Conservation (phyloP, 2,797 vertebrate species). For the Melanotaenia pygmaea region DNA sequence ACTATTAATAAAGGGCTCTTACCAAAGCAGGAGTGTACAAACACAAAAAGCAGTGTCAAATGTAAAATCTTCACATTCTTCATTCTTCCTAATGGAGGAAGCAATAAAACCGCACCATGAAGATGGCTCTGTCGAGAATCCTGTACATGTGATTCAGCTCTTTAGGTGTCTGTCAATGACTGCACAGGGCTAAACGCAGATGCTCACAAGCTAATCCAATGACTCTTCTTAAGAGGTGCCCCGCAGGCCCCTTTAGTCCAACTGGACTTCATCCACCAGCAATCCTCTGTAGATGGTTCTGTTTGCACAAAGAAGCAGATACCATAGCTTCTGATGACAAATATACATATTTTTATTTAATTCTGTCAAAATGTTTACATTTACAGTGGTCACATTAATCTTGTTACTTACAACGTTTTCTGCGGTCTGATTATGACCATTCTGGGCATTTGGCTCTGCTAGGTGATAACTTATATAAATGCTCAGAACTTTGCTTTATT, state of each 20-base stretch:
- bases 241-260: conserved; percentile 45
- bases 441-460: neutral
- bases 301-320: conserved; percentile 1
- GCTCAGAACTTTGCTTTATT: neutral
- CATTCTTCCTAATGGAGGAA: conserved; percentile 82
- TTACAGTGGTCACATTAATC: neutral
- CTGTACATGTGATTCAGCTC: conserved; percentile 65
- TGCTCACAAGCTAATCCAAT: conserved; percentile 93
- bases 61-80: conserved; percentile 80
- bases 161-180: conserved; percentile 67
- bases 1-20: conserved; percentile 74
- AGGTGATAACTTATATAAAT: neutral
- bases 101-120: conserved; percentile 62
- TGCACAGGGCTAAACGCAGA: conserved; percentile 80
- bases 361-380: no score
- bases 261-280: conserved; percentile 23
- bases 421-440: neutral
- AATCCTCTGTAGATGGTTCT: conserved; percentile 9
- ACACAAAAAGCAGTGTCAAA: conserved; percentile 80
- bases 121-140: conserved; percentile 58
- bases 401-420: neutral
- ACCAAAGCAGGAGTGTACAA: conserved; percentile 88
- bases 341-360: conserved; percentile 2
- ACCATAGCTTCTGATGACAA: neutral
- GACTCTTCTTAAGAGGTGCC: conserved; percentile 83